Base-by-base conservation (phyloP, 2,888 invertebrate species). In the Habroteleia sp. region DNA sequence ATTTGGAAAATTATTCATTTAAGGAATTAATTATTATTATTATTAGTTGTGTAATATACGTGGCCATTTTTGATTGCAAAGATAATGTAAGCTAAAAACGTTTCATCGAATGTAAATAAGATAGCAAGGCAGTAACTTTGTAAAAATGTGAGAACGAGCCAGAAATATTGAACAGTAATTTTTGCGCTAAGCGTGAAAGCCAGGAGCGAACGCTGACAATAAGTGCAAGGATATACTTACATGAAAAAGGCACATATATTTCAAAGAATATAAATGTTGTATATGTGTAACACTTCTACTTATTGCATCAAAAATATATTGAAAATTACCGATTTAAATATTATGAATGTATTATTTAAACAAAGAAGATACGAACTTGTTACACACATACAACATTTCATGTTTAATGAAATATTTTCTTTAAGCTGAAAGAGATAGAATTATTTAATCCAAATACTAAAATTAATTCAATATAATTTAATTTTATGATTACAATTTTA, bases 181-280 rank as follows among this genome's bases (percentile, higher is more conserved):
- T 56, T 69, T 74, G 20, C 56, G 71, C n/a, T n/a, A 42, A 79
- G 63, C 71, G 77, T 48, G 72, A 74, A 62, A 77, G 84, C 83
- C 82, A 85, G 83, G 79, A 79, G 81, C n/a, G n/a, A 74, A 78
- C 73, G 77, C 84, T 85, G 85, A 85, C 85, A 85, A 86, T 86
- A 86, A 85, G 76, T 74, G 68, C 74, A 62, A 69, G 39, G 54
- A 46, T 39, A 63, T 41, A 69, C 44, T 54, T 56, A 31, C 41
- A 62, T 31, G 29, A 58, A 42, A 50, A 46, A 13, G 11, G 44
- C 69, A 69, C 44, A 58, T 50, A 60, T 46, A 65, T 52, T 65
- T 72, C 62, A 31, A 16, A 54, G 56, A 63, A 63, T 48, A 69
- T 72, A 35, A 56, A 56, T 72, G 72, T 72, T 72, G 72, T 72